These are phyloP conservation scores for Lepisosteus osseus DNA, from an alignment of 2,113 vertebrate species.

Conservation along the genomic window DNA sequence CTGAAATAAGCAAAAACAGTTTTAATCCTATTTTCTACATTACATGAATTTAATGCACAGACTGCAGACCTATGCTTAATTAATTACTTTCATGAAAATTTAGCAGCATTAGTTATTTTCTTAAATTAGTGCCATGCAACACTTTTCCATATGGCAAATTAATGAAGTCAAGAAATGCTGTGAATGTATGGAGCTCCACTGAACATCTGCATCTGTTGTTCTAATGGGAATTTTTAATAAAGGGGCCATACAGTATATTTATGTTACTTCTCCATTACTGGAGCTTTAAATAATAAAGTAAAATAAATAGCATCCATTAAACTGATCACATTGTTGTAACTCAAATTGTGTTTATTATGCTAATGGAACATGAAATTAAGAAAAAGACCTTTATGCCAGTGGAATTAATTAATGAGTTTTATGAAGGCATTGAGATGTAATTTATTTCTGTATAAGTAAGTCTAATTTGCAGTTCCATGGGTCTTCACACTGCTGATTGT, in stretches of 20 bases:
- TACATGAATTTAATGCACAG: constrained; percentile 29
- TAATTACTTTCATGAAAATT: constrained; percentile 42
- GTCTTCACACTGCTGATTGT: constrained; percentile 95
- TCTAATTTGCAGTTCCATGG: constrained; percentile 97
- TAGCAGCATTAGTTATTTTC: constrained; percentile 25
- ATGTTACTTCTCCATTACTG: constrained; percentile 84
- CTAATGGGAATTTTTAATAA: constrained; percentile 87
- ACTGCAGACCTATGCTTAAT: constrained; percentile 53
- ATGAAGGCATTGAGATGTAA: constrained; percentile 94
- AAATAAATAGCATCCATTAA: constrained; percentile 99
- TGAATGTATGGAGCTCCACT: constrained; percentile 72
- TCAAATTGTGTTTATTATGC: constrained; percentile 99
- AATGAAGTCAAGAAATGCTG: constrained; percentile 67
- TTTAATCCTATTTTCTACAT: not conserved
- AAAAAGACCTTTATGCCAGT: constrained; percentile 98
- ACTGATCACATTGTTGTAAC: constrained; percentile 96
- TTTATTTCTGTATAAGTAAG: constrained; percentile 98
- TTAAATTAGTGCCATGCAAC: constrained; percentile 68
- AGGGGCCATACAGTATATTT: constrained; percentile 85
- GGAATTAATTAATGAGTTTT: constrained; percentile 99
- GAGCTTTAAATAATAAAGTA: constrained; percentile 98
- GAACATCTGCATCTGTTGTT: constrained; percentile 81
- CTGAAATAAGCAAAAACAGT: constrained; percentile 16
- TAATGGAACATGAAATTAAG: constrained; percentile 99
- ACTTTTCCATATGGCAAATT: constrained; percentile 82